Percentiles rank a stretch among this genome's conserved stretches.
Conservation (phyloP, 35 echinoderm and acorn worm genomes). For the Patiria miniata region DNA sequence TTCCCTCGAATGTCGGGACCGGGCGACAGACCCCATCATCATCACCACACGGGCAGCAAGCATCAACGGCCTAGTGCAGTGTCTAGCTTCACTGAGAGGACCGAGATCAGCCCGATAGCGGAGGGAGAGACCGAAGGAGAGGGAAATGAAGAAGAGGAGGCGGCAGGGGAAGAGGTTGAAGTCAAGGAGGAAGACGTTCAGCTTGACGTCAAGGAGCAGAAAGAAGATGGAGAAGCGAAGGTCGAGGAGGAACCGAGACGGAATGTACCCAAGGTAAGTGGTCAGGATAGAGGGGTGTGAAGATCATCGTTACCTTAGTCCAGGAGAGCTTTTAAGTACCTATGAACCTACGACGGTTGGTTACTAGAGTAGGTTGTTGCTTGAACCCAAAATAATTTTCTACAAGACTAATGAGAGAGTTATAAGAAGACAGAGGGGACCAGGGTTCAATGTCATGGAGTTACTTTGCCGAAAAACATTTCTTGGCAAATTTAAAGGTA, state of each 20-base stretch:
- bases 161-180: background rate
- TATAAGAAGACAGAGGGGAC: too few relatives aligned
- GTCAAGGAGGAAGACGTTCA: background rate
- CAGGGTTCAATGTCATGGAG: too few relatives aligned
- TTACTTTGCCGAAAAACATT: too few relatives aligned
- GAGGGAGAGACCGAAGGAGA: background rate
- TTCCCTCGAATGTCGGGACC: background rate
- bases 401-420: too few relatives aligned
- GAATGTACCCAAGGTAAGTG: constrained; percentile 52
- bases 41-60: background rate
- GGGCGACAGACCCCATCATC: background rate
- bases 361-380: too few relatives aligned
- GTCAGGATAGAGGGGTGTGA: background rate
- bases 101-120: background rate
- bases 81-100: background rate
- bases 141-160: background rate
- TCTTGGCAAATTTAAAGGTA: too few relatives aligned
- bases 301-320: background rate
- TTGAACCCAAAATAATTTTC: too few relatives aligned
- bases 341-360: background rate
- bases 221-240: background rate
- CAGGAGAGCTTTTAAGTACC: too few relatives aligned
- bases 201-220: background rate
- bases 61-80: background rate
- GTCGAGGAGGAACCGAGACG: constrained; percentile 22